Percentiles rank a stretch among this genome's conserved stretches.
These are phyloP conservation scores for Palythoa grandis DNA, from an alignment of 92 coral and sea anemone species.

Conservation along the genomic window DNA sequence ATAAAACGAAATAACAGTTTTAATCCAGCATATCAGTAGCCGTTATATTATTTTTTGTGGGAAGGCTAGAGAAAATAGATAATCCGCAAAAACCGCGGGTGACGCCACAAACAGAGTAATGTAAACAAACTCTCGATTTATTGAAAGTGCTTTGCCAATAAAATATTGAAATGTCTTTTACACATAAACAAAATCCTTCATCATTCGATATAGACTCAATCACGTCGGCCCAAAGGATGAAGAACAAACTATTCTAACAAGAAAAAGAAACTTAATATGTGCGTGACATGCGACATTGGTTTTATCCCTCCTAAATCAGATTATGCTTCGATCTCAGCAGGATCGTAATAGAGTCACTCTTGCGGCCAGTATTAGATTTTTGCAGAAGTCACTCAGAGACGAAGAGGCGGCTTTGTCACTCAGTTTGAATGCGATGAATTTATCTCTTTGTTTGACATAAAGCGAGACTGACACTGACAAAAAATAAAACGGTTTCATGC, in stretches of 20 bases:
- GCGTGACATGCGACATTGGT: slow-evolving; percentile 12
- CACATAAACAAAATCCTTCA: slow-evolving; percentile 26
- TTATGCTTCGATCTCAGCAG: slow-evolving; percentile 31
- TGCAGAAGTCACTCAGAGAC: slow-evolving; percentile 22
- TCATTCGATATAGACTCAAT: background rate
- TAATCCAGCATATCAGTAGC: background rate
- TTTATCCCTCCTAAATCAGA: slow-evolving; percentile 11
- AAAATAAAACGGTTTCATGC: background rate
- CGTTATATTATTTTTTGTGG: slow-evolving; percentile 14
- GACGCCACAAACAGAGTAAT: slow-evolving; percentile 16
- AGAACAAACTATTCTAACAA: background rate
- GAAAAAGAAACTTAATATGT: background rate
- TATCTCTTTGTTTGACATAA: slow-evolving; percentile 3
- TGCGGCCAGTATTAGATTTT: slow-evolving; percentile 19
- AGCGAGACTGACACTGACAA: background rate
- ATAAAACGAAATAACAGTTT: background rate
- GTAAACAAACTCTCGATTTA: slow-evolving; percentile 35
- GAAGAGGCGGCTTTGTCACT: slow-evolving; percentile 13
- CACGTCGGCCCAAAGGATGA: background rate
- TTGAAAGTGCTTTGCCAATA: slow-evolving; percentile 18
- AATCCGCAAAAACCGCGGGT: slow-evolving; percentile 18
- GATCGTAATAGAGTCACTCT: slow-evolving; percentile 21
- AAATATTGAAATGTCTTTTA: slow-evolving; percentile 6
- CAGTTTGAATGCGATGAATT: slow-evolving; percentile 3
- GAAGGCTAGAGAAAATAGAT: background rate